These are phyloP conservation scores for Silvanus unidentatus DNA, from an alignment of 2,888 invertebrate species.

Conservation along the genomic window DNA sequence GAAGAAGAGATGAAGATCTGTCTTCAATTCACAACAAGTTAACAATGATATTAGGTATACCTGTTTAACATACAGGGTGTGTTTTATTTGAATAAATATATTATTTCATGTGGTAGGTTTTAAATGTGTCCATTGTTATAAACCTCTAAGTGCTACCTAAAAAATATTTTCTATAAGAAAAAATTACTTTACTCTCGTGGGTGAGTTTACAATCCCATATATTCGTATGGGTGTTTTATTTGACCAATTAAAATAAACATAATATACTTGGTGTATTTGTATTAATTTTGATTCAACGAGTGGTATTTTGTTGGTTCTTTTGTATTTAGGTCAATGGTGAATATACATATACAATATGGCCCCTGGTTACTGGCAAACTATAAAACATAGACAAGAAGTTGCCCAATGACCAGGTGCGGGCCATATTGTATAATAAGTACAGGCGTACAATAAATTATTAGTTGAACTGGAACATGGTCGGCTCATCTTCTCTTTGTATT, in stretches of 20 bases:
- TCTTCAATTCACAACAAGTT: too few relatives aligned
- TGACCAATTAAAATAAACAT: conserved; percentile 4
- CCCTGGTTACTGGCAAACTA: conserved; percentile 24
- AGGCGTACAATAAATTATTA: conserved; percentile 32
- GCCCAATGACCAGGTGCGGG: conserved; percentile 35
- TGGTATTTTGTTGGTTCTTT: background rate
- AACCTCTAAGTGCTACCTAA: conserved; percentile 37
- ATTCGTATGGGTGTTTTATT: conserved; percentile 10
- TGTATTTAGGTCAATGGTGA: background rate
- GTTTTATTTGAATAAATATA: conserved; percentile 35
- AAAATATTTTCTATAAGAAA: conserved; percentile 13
- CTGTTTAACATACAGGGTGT: conserved; percentile 35
- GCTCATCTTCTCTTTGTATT: conserved; percentile 24
- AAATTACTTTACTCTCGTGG: background rate
- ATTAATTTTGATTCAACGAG: background rate
- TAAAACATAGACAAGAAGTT: conserved; percentile 24
- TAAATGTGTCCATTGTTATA: conserved; percentile 35
- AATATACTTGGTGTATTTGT: background rate
- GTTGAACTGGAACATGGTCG: conserved; percentile 27
- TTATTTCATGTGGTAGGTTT: conserved; percentile 29
- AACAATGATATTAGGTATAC: too few relatives aligned
- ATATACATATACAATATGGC: conserved; percentile 22
- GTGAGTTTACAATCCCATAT: background rate
- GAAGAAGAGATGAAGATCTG: too few relatives aligned
- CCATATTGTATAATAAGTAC: conserved; percentile 35